A percentile compares a stretch with the other conserved stretches of the same genome.
phyloP scores from a whole-genome alignment of 2,113 vertebrate genomes.

The Andinoacara biseriatus region DNA sequence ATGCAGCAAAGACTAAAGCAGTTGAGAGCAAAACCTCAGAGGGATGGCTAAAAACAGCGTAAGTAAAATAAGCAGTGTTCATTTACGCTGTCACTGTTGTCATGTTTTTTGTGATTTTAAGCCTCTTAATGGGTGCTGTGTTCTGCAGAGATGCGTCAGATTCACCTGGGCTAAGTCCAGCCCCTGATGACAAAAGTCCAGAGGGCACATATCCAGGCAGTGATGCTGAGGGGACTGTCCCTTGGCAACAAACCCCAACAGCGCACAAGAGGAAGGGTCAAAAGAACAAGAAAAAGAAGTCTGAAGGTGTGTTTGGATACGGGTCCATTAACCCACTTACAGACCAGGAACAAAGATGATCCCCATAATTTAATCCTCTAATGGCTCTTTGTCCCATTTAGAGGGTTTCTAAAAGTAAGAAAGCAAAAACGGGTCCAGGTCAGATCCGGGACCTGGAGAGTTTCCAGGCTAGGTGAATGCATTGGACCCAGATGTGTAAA shows the following conservation, averaged over 20 bases:
- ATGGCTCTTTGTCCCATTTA: background rate
- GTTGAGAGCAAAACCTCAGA: conserved; percentile 73
- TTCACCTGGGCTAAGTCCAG: conserved; percentile 78
- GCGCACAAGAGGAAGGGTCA: conserved; percentile 82
- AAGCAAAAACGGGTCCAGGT: background rate
- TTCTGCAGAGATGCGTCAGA: conserved; percentile 56
- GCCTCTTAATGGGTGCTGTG: background rate
- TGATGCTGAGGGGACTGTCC: conserved; percentile 55
- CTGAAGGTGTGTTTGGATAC: conserved; percentile 78
- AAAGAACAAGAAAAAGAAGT: conserved; percentile 87
- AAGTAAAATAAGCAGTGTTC: conserved; percentile 25
- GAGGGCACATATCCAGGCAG: conserved; percentile 72
- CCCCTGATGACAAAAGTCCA: conserved; percentile 68
- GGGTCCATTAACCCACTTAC: background rate
- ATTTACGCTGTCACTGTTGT: background rate
- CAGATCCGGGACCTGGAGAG: background rate
- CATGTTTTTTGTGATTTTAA: background rate
- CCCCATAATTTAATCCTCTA: background rate
- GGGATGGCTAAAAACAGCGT: conserved; percentile 77
- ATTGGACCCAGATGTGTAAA: background rate
- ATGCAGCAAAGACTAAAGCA: conserved; percentile 41
- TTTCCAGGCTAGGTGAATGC: background rate
- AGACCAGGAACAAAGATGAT: background rate
- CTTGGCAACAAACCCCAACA: conserved; percentile 73
- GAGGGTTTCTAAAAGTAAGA: background rate